A percentile compares a stretch with the other conserved stretches of the same genome.
Evolutionary conservation across 2,113 vertebrate species (phyloP).

Genomic region (Heterotis niloticus): DNA sequence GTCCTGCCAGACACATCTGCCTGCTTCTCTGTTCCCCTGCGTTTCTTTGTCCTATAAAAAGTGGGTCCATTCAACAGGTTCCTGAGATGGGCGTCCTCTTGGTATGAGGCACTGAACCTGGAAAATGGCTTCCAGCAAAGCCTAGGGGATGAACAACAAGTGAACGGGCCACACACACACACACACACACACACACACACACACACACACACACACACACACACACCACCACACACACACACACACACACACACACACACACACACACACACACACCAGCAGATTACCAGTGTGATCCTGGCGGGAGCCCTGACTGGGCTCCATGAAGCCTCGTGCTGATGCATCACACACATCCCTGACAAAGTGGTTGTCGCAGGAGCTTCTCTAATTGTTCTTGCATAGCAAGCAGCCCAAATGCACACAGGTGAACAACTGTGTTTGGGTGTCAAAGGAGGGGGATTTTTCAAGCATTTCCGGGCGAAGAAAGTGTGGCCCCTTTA

Average conservation of each 20-base stretch:
- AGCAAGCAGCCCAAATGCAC: neutral
- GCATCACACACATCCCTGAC: neutral
- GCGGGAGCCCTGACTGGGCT: too few relatives aligned
- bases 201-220: neutral
- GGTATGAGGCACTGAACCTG: too few relatives aligned
- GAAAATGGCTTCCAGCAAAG: constrained; percentile 44
- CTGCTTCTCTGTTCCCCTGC: too few relatives aligned
- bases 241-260: too few relatives aligned
- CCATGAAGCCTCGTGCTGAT: neutral
- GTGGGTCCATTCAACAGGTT: too few relatives aligned
- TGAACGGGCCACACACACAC: constrained; percentile 43
- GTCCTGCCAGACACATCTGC: too few relatives aligned
- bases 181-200: neutral
- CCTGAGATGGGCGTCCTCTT: too few relatives aligned
- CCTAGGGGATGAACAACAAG: constrained; percentile 59
- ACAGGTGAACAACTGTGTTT: constrained; percentile 21
- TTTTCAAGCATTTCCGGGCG: neutral
- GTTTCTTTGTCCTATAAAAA: too few relatives aligned
- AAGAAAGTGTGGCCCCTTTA: neutral
- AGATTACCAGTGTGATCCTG: too few relatives aligned
- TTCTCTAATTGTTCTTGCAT: neutral
- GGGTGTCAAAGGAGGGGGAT: neutral
- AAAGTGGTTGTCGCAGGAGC: neutral
- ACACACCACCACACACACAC: too few relatives aligned
- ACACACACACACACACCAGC: too few relatives aligned